Conservation (phyloP, 2,113 vertebrate genomes). For the Leptocoma aspasia region DNA sequence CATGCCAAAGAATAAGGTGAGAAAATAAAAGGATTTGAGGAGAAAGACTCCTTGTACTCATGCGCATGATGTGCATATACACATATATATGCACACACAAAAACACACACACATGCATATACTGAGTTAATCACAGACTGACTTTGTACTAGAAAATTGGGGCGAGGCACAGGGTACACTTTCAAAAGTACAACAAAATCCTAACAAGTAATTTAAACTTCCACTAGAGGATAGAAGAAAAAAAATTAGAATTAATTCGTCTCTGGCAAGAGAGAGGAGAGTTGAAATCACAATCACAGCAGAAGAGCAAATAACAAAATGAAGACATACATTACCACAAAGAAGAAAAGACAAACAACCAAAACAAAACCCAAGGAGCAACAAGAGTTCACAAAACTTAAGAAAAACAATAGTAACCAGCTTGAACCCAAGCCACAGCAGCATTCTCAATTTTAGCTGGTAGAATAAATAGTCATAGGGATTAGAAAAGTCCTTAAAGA, state of each 20-base stretch:
- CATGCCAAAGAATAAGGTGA: neutral
- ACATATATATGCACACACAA: neutral
- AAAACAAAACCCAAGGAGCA: neutral
- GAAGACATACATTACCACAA: neutral
- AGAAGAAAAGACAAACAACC: neutral
- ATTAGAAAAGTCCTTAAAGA: neutral
- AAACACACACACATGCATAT: neutral
- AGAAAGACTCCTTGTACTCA: neutral
- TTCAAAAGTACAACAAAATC: neutral
- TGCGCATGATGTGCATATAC: rapidly evolving
- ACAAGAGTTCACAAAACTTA: neutral
- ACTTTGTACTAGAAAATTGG: neutral
- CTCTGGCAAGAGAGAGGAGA: neutral
- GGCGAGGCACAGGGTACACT: neutral
- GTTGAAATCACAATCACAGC: neutral
- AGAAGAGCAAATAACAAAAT: neutral
- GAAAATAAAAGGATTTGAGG: neutral
- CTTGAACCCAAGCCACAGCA: neutral
- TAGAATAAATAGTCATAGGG: neutral
- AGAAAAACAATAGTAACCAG: neutral
- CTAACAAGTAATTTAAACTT: neutral
- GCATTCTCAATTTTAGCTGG: neutral
- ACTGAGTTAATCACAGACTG: neutral
- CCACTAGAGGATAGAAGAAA: neutral
- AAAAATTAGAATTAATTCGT: neutral